Conservation (phyloP, 1,140 invertebrate genomes). For the Stenopsyche tienmushanensis region DNA sequence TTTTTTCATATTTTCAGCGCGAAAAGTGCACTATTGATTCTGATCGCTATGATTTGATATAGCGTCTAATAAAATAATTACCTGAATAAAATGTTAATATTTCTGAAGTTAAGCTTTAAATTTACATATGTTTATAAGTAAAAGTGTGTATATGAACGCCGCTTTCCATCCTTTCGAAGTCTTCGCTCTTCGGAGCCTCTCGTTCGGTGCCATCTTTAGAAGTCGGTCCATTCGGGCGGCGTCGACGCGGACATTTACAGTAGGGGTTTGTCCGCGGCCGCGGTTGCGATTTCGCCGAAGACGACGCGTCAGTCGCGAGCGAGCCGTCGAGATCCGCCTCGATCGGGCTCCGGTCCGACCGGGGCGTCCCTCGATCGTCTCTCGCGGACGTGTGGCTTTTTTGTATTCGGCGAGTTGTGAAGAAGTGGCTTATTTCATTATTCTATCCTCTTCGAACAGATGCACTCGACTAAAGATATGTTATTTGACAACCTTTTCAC, state of each 20-base stretch:
- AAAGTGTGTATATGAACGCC: conserved; percentile 7
- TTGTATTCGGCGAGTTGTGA: too few species aligned
- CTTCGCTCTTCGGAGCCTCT: too few species aligned
- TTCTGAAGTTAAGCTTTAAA: conserved; percentile 2
- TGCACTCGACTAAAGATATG: conserved; percentile 44
- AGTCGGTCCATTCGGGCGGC: too few species aligned
- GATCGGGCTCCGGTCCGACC: too few species aligned
- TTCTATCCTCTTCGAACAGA: conserved; percentile 21
- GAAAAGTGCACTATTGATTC: not conserved
- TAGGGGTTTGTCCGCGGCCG: too few species aligned
- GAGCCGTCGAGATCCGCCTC: too few species aligned
- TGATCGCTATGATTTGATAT: not conserved
- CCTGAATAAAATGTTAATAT: not conserved
- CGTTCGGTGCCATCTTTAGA: too few species aligned
- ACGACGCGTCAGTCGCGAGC: too few species aligned
- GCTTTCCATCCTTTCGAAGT: not conserved
- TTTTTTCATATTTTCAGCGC: not conserved
- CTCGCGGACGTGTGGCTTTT: too few species aligned
- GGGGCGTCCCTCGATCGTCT: too few species aligned
- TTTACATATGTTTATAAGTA: not conserved
- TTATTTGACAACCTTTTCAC: conserved; percentile 55
- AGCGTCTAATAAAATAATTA: not conserved
- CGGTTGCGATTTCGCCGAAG: too few species aligned
- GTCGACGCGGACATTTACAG: too few species aligned
- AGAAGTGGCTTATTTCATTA: not conserved